phyloP scores from a whole-genome alignment of 2,797 vertebrate genomes.

The Anguilla megastoma region DNA sequence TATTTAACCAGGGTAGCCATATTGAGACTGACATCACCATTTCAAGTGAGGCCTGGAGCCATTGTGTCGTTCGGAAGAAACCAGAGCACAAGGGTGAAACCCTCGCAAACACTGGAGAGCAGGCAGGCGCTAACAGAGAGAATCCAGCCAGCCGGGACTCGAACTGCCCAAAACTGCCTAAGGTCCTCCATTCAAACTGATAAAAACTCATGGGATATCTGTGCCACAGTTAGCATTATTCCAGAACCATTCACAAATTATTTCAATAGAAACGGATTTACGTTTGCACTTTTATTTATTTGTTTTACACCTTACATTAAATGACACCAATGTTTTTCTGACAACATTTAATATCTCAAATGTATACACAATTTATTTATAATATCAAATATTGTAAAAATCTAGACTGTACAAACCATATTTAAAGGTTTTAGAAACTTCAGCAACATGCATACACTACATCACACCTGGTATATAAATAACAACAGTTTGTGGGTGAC shows the following conservation, averaged over 20 bases:
- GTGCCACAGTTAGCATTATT: not conserved
- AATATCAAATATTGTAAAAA: too few species aligned
- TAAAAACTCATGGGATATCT: not conserved
- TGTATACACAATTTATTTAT: not conserved
- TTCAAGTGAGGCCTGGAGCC: too few species aligned
- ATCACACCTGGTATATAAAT: not conserved
- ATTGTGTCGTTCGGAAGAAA: too few species aligned
- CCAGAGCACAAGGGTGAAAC: too few species aligned
- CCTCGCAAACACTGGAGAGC: too few species aligned
- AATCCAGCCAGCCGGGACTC: too few species aligned
- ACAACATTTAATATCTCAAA: not conserved
- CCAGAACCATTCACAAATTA: not conserved
- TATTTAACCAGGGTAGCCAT: too few species aligned
- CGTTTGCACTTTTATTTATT: not conserved
- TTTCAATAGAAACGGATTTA: not conserved
- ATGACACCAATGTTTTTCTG: not conserved
- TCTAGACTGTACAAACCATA: too few species aligned
- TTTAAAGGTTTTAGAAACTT: not conserved
- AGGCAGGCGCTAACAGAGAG: not conserved
- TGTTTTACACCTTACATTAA: not conserved
- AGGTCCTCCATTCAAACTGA: not conserved
- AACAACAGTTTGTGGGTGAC: not conserved
- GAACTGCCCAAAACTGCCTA: not conserved
- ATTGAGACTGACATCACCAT: too few species aligned
- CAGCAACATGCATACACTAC: not conserved